Conservation (phyloP, 2,888 invertebrate species). For the Drosophila diplacantha region DNA sequence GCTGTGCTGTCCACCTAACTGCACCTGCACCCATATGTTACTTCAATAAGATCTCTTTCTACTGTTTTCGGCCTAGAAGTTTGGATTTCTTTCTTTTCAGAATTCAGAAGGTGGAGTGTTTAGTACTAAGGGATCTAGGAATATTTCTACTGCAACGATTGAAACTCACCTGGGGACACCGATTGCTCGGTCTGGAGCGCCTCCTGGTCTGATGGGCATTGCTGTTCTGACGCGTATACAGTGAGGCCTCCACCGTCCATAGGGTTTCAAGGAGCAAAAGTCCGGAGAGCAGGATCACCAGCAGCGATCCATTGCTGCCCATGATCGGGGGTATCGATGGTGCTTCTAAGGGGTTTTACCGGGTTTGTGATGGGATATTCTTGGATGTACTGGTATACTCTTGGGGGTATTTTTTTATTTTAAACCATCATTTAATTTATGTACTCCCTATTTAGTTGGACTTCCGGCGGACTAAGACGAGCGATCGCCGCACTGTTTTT, state of each 20-base stretch:
- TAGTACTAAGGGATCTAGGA: background rate
- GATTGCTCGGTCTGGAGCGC: constrained; percentile 67
- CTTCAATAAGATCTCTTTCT: background rate
- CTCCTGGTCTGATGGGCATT: constrained; percentile 55
- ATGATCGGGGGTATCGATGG: background rate
- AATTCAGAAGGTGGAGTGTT: background rate
- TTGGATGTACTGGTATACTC: background rate
- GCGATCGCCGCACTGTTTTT: constrained; percentile 38
- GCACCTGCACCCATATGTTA: constrained; percentile 16
- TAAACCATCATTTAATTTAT: background rate
- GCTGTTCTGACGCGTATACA: constrained; percentile 70
- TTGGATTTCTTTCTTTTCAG: background rate
- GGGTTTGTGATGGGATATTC: background rate
- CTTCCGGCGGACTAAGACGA: constrained; percentile 32
- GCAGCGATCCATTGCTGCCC: constrained; percentile 30
- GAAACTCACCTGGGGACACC: constrained; percentile 68
- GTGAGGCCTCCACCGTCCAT: constrained; percentile 19
- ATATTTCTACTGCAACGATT: background rate
- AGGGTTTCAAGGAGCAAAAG: constrained; percentile 32
- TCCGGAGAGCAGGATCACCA: constrained; percentile 25
- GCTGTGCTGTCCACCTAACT: background rate
- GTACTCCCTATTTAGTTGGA: constrained; percentile 14
- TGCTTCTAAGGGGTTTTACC: background rate
- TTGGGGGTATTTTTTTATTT: background rate
- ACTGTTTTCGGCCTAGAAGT: no score